These are phyloP conservation scores for Toxotes jaculatrix DNA, from an alignment of 2,113 vertebrate species.

Conservation along the genomic window DNA sequence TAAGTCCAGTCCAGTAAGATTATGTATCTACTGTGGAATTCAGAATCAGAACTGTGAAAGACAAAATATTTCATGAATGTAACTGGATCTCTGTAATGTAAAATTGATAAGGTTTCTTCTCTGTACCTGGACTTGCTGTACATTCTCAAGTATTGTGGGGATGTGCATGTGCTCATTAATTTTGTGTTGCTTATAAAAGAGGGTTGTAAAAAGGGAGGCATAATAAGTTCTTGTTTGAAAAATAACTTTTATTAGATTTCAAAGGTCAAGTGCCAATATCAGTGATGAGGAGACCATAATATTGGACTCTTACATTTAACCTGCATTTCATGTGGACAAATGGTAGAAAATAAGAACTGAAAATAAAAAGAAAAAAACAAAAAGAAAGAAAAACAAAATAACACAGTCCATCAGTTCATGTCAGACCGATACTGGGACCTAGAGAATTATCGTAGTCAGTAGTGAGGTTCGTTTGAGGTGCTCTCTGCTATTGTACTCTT, in stretches of 20 bases:
- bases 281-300: background rate
- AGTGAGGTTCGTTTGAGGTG: background rate
- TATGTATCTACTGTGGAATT: slow-evolving; percentile 45
- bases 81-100: slow-evolving; percentile 31
- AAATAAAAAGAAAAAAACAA: background rate
- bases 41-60: slow-evolving; percentile 53
- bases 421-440: background rate
- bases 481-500: slow-evolving; percentile 3
- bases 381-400: too few species aligned
- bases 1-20: slow-evolving; percentile 33
- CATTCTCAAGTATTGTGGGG: slow-evolving; percentile 18
- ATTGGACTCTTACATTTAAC: background rate
- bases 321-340: background rate
- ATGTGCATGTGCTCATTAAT: background rate
- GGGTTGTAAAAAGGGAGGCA: background rate
- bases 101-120: slow-evolving; percentile 45
- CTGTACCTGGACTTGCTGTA: background rate
- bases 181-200: background rate
- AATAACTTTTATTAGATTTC: background rate
- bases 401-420: background rate
- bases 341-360: background rate
- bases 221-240: background rate
- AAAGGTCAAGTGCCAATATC: too few species aligned
- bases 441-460: background rate
- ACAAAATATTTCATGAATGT: slow-evolving; percentile 60